Percentiles rank a stretch among this genome's conserved stretches.
Conservation (phyloP, 2,888 invertebrate species). For the Nebria salina region DNA sequence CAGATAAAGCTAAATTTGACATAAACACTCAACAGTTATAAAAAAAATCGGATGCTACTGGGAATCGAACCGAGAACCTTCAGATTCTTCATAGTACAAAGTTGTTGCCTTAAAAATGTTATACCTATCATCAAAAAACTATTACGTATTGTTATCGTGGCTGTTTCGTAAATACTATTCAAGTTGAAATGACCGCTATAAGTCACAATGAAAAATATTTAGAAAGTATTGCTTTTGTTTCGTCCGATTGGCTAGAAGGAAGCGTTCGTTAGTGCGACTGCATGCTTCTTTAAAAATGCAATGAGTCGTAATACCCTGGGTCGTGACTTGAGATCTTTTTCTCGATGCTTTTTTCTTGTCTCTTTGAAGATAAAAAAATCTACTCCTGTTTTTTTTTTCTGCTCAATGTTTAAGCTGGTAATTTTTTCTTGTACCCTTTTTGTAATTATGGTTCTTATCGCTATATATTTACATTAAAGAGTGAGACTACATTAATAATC, state of each 20-base stretch:
- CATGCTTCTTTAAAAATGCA: conserved; percentile 29
- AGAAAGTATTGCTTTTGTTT: not conserved
- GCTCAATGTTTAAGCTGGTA: not conserved
- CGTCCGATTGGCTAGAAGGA: not conserved
- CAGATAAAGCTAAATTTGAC: too few relatives aligned
- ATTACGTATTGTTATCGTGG: not conserved
- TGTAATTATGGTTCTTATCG: conserved; percentile 12
- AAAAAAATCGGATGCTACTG: too few relatives aligned
- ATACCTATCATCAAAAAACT: not conserved
- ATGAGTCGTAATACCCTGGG: conserved; percentile 9
- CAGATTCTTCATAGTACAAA: too few relatives aligned
- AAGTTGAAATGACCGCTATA: not conserved
- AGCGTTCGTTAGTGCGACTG: conserved; percentile 10
- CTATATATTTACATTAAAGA: conserved; percentile 23
- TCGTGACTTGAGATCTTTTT: conserved; percentile 6
- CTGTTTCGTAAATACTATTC: not conserved
- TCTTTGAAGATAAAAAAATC: conserved; percentile 5
- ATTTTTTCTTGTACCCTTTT: conserved; percentile 21
- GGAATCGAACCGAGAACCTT: too few relatives aligned
- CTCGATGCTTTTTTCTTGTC: conserved; percentile 4
- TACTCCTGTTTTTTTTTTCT: conserved; percentile 6
- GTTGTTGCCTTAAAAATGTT: too few relatives aligned
- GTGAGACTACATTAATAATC: conserved; percentile 23
- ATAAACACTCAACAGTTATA: too few relatives aligned
- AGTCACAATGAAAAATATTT: conserved; percentile 6